Base-by-base conservation (phyloP, 2,113 vertebrate species). In the Monopterus albus region DNA sequence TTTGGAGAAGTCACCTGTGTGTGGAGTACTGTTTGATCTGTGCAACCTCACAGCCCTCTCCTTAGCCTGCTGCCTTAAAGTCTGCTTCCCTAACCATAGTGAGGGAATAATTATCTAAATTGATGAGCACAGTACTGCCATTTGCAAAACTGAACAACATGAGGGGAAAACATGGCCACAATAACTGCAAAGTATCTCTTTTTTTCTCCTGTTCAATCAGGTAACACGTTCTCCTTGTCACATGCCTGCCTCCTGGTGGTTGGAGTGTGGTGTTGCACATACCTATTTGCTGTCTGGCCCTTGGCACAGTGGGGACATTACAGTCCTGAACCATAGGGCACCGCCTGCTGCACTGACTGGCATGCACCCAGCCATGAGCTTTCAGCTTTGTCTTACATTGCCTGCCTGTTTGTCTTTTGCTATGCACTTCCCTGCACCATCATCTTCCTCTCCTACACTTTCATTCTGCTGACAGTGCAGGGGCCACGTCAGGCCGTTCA, bases 341-440 rank as follows among this genome's bases (percentile, higher is more conserved):
- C 95, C 0, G 95, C 95, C 78, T 96, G 95, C 92, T 96, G 95
- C 91, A 93, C 96, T 70, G 55, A 90, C 42, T 96, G 95, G 95
- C 86, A 86, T 0, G 81, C 92, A 4, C 85, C 95, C 0, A 88
- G 88, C 87, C 75, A 73, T 20, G 87, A 91, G 75, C 57, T 78
- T 33, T 75, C 63, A 0, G 91, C 94, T 38, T 64, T 89, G 61
- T 91, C 92, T 75, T 96, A 95, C 90, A 94, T 95, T 56, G 26
- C 94, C 58, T 91, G 87, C 81, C 94, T 96, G 65, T 92, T 96
- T 64, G 2, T 95, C 79, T 96, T 95, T 87, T 95, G 95, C 87
- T n/a, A n/a, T n/a, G n/a, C n/a, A n/a, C n/a, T n/a, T n/a, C n/a
- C n/a, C n/a, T n/a, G n/a, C n/a, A n/a, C 92, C 55, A 61, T 95